A percentile compares a stretch with the other conserved stretches of the same genome.
phyloP scores from a whole-genome alignment of 2,113 vertebrate genomes.

The Myotis brandtii region DNA sequence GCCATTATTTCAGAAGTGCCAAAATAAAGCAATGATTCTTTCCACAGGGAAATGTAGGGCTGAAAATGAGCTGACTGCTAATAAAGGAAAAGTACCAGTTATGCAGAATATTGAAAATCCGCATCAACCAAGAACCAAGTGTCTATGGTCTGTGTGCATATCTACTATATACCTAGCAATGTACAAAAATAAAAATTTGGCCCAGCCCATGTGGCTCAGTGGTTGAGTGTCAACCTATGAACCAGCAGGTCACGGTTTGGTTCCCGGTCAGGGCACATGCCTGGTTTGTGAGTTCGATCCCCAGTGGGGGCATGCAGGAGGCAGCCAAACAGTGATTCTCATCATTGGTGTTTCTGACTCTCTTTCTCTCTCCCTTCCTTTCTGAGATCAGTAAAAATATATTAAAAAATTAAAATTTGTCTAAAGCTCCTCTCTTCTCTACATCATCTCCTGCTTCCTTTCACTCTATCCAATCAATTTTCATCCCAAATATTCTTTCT shows the following conservation, averaged over 20 bases:
- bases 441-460: background rate
- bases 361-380: too few species aligned
- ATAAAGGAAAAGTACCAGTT: constrained; percentile 27
- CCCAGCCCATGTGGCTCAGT: too few species aligned
- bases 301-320: too few species aligned
- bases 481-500: background rate
- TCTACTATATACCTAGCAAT: background rate
- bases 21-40: constrained; percentile 53
- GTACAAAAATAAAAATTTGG: background rate
- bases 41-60: constrained; percentile 11
- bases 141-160: background rate
- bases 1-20: constrained; percentile 53
- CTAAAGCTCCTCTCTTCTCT: background rate
- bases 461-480: background rate
- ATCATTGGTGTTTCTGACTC: too few species aligned
- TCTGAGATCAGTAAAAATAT: too few species aligned
- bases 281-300: too few species aligned
- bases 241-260: too few species aligned
- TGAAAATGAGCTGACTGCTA: constrained; percentile 55
- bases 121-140: background rate
- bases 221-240: too few species aligned
- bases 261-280: too few species aligned
- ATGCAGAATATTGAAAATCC: background rate
- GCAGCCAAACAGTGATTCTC: too few species aligned
- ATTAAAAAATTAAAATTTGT: background rate